These are phyloP conservation scores for Strigamia crassipes DNA, from an alignment of 2,888 invertebrate species.

Conservation along the genomic window DNA sequence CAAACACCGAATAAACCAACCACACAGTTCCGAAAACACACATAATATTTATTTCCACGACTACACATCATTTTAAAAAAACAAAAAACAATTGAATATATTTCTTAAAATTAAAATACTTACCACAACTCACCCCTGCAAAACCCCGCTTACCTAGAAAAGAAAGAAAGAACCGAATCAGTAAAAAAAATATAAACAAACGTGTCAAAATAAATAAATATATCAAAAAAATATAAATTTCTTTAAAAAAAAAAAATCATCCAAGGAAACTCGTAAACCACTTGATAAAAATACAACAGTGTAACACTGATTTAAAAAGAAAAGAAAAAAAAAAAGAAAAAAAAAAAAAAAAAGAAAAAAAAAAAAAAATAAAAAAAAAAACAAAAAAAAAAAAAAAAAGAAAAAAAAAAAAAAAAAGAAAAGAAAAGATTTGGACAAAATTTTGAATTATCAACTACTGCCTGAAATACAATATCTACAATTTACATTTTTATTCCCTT, in stretches of 20 bases:
- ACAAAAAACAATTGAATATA: too few relatives aligned
- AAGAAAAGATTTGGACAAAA: not conserved
- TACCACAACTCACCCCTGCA: too few relatives aligned
- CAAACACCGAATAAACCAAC: too few relatives aligned
- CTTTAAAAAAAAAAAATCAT: not conserved
- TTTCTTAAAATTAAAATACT: too few relatives aligned
- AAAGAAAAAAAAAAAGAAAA: not conserved
- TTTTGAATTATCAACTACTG: conserved; percentile 14
- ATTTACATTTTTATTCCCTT: not conserved
- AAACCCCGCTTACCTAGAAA: too few relatives aligned
- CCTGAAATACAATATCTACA: conserved; percentile 12
- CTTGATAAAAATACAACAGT: conserved; percentile 2
- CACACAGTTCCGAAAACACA: too few relatives aligned
- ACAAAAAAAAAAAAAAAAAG: not conserved
- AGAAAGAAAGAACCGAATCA: too few relatives aligned
- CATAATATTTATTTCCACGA: too few relatives aligned
- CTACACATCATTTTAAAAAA: too few relatives aligned
- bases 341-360: not conserved
- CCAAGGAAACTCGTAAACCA: not conserved
- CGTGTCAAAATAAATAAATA: not conserved
- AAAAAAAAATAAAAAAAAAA: not conserved
- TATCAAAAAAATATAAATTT: not conserved
- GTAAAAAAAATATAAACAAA: not conserved
- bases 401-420: not conserved
- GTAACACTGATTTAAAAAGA: not conserved